These are phyloP conservation scores for Anaspis maculata DNA, from an alignment of 2,888 invertebrate genomes.

Conservation along the genomic window DNA sequence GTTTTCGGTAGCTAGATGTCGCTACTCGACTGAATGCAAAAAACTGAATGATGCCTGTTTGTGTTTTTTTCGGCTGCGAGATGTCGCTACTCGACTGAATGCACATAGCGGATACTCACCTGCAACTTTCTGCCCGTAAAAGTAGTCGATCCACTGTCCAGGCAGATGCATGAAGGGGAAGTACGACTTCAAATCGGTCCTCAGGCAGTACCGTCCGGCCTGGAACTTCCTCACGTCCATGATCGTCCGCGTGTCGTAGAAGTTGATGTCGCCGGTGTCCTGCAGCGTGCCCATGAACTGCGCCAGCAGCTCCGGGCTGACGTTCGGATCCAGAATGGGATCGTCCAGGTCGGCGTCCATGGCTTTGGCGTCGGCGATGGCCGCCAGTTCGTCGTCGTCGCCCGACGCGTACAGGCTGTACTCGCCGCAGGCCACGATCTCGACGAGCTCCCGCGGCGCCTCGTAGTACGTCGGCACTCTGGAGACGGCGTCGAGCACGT, in stretches of 20 bases:
- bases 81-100: no score
- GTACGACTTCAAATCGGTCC: constrained; percentile 22
- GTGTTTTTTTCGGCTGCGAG: no score
- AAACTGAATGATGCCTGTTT: no score
- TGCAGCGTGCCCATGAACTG: background rate
- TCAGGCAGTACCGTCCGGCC: constrained; percentile 23
- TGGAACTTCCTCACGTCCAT: constrained; percentile 16
- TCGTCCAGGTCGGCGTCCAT: no score
- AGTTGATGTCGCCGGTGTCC: background rate
- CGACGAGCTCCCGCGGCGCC: constrained; percentile 41
- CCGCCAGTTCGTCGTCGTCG: constrained; percentile 1
- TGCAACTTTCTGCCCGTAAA: no score
- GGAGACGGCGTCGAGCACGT: constrained; percentile 53
- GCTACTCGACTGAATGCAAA: no score
- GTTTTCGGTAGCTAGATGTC: no score
- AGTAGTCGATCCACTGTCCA: no score
- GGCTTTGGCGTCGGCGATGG: background rate
- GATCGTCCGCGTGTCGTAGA: constrained; percentile 2
- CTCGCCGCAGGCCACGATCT: constrained; percentile 30
- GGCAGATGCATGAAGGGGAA: constrained; percentile 20
- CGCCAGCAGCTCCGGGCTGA: no score
- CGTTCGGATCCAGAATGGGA: no score
- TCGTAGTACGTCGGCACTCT: constrained; percentile 54
- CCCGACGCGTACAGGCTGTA: constrained; percentile 17
- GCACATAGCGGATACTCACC: no score